These are phyloP conservation scores for Geotrupes spiniger DNA, from an alignment of 2,888 invertebrate species.

Conservation along the genomic window DNA sequence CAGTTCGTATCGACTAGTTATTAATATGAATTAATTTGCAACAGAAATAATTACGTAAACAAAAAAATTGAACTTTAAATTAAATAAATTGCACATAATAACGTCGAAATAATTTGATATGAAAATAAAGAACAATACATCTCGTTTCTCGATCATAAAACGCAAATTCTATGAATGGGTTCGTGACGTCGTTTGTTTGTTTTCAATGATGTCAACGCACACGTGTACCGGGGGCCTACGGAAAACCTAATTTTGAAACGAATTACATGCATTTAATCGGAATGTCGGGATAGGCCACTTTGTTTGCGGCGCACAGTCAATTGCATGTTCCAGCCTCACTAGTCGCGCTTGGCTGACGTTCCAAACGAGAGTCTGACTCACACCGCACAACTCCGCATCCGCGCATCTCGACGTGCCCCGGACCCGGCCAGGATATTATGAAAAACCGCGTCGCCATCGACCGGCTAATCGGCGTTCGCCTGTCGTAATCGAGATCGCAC, in stretches of 20 bases:
- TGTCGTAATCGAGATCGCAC: not conserved
- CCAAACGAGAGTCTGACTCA: constrained; percentile 37
- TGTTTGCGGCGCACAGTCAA: constrained; percentile 30
- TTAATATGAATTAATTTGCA: too few relatives aligned
- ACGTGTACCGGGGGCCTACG: too few relatives aligned
- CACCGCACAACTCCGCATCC: constrained; percentile 29
- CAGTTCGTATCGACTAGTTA: too few relatives aligned
- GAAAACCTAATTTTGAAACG: constrained; percentile 11
- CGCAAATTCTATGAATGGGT: too few relatives aligned
- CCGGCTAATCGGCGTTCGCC: constrained; percentile 8
- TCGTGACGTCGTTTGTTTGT: too few relatives aligned
- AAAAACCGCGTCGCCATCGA: constrained; percentile 12
- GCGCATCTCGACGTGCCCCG: constrained; percentile 9
- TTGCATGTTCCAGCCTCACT: constrained; percentile 39
- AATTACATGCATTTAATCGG: constrained; percentile 28
- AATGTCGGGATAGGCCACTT: constrained; percentile 39
- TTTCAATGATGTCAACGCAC: too few relatives aligned
- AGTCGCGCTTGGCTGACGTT: constrained; percentile 43
- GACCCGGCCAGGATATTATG: not conserved
- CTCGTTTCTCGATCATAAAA: too few relatives aligned
- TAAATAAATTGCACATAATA: too few relatives aligned
- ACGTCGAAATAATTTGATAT: too few relatives aligned
- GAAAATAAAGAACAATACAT: too few relatives aligned
- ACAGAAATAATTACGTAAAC: too few relatives aligned
- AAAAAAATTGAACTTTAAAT: too few relatives aligned